A percentile compares a stretch with the other conserved stretches of the same genome.
These are phyloP conservation scores for roundworm (Caenorhabditis elegans) DNA, from an alignment of 1,140 invertebrate species.

Conservation along the genomic window DNA sequence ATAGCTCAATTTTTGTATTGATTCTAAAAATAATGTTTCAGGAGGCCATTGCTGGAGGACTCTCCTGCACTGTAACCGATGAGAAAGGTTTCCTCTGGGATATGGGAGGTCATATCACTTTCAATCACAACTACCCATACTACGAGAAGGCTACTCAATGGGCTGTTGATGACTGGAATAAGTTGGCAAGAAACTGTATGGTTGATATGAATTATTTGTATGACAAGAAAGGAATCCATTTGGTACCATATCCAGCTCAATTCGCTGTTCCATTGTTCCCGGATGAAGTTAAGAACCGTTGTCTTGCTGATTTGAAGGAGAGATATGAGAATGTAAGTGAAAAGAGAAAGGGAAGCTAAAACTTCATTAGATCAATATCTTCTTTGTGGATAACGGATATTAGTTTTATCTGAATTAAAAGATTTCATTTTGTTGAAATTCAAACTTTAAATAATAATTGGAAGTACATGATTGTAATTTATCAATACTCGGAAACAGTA, in stretches of 20 bases:
- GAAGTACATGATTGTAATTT: no score
- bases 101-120: constrained; percentile 67
- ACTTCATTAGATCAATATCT: no score
- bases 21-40: constrained; percentile 34
- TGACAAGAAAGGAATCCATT: constrained; percentile 57
- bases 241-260: constrained; percentile 66
- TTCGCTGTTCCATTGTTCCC: constrained; percentile 66
- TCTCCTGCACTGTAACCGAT: constrained; percentile 63
- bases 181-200: constrained; percentile 61
- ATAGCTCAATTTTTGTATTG: neutral
- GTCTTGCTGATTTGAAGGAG: constrained; percentile 61
- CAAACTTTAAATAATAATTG: no score
- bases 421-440: no score
- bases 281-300: constrained; percentile 59
- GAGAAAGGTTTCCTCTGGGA: constrained; percentile 66
- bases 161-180: constrained; percentile 66
- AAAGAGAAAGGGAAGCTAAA: no score
- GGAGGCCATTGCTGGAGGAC: constrained; percentile 59
- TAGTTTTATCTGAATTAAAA: no score
- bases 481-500: no score
- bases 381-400: no score
- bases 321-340: constrained; percentile 60
- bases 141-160: constrained; percentile 66
- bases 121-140: constrained; percentile 65
- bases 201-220: constrained; percentile 66